Evolutionary conservation across 2,113 vertebrate genomes (phyloP), one percentile per base, ranked within the genome.

Genomic region (Morone saxatilis): DNA sequence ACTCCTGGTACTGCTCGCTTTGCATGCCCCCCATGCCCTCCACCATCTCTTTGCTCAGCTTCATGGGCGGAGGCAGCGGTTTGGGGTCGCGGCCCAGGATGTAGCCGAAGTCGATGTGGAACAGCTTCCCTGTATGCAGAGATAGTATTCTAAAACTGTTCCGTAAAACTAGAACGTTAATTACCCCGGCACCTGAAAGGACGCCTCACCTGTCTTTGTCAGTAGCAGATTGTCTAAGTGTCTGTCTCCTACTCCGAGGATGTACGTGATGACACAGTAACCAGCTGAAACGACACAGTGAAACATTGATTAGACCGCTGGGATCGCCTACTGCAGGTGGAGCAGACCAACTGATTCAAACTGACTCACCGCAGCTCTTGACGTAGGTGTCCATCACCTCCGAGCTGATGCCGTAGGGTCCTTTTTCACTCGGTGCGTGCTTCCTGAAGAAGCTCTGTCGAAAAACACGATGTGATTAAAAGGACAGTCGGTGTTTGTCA

Each of bases 61-160:
- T 99, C 98, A 99, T 99, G 0, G 98, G 98, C 0, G 98, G 98
- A 50, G 98, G 98, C 10, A 99, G 95, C 7, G 98, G 98, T 83
- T 99, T 99, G 5, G 98, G 98, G 89, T 99, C 98, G 7, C 98
- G 96, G 9, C 98, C 98, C 96, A 99, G 89, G 92, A 99, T 99
- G 88, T 99, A 99, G 53, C 98, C 98, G 17, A 99, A 99, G 93
- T 99, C 98, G n/a, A 99, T 98, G 94, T 99, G 98, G 93, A 99
- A 99, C 36, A 99, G 94, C 94, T 99, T 99, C 62, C 98, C 98
- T 99, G 91, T 67, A 85, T 9, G 19, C 9, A 0, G 86, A 77
- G 31, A 53, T 6, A 10, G n/a, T 0, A 19, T 12, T 57, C 5
- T 57, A 10, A 71, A 53, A 47, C 36, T 5, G 36, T 7, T 60